Evolutionary conservation across 2,888 invertebrate genomes (phyloP), one percentile per base, ranked within the genome.

Genomic region (Eueremaeus valkanovi): DNA sequence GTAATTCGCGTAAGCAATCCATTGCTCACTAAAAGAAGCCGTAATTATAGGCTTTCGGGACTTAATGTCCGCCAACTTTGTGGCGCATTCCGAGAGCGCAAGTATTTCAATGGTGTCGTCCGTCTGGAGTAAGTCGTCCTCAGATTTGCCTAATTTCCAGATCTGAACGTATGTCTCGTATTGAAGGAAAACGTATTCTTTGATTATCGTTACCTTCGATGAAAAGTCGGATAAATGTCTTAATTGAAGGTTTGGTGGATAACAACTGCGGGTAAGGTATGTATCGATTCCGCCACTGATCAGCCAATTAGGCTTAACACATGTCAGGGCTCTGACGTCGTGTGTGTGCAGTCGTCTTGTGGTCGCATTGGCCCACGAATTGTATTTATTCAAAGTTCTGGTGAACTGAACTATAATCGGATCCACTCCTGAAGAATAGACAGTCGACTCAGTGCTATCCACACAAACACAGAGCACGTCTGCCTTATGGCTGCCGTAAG

Each of bases 261-360:
- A 31, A 58, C 55, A 45, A 27, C 45, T 40, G 36, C 51, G 21
- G 8, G 55, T 70, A 11, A 76, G 29, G 29, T 49, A 27, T 49
- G 74, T 42, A 61, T 76, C 74, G n/a, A 70, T 58, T 8, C 76
- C 76, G 8, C 76, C 74, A 31, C 70, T 73, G 27, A 76, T 36
- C 1, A 76, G 58, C 29, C 68, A 70, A 55, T 74, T 49, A 16
- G 33, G 16, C 5, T 70, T 36, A 21, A 29, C 42, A n/a, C n/a
- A 85, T 1, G 88, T 85, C 73, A 95, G 83, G 0, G 89, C 88
- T 80, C 90, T 88, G 0, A 96, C 92, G 84, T 95, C 95, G 83
- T 96, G 93, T 70, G 90, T 89, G 83, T 96, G 95, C 72, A 92
- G 88, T 81, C 88, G 87, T 76, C 92, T 87, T 79, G 92, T 90